Base-by-base conservation (phyloP, 64 coral and sea anemone genomes). In the Montipora capricornis region DNA sequence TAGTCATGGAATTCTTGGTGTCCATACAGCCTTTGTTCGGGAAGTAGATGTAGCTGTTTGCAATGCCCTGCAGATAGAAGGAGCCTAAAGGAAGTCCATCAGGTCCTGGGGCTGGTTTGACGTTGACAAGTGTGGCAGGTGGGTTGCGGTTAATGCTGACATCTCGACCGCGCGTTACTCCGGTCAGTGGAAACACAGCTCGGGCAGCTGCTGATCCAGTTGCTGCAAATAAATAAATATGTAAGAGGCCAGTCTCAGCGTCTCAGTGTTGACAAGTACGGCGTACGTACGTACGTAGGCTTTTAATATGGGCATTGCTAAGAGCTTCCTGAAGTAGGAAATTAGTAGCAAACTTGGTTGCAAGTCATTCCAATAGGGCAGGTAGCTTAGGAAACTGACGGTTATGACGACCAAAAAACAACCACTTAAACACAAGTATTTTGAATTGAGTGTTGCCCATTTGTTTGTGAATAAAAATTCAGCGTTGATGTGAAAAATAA, bases 21-120 rank as follows among this genome's bases (percentile, higher is more conserved):
- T 94, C 91, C 13, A 94, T 71, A 16, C 92, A 74, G 47, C 95
- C 82, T 26, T 49, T 88, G 61, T 91, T 88, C 4, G 95, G 95
- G 44, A 94, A 87, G 55, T 82, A 37, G 15, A 94, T 83, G 77
- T 88, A 97, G 78, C 95, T 97, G 88, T 97, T 76, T 81, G 73
- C 60, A 16, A 87, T 91, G 13, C 95, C 95, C 64, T 58, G 53
- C 13, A 97, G 87, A 69, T 75, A 20, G 19, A 87, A 57, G 44
- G 95, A 88, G 19, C 92, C 89, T 4, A 92, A 78, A 20, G 79
- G 87, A 37, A 83, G 87, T 17, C 77, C 84, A 8, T 90, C 87
- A 6, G 95, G 95, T 20, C 91, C 95, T 4, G 51, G 62, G 12
- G 88, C 88, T 60, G 93, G 93, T 20, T 70, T 81, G 8, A 97